These are phyloP conservation scores for Gobio occitaniae DNA, from an alignment of 2,797 vertebrate genomes.

Conservation along the genomic window DNA sequence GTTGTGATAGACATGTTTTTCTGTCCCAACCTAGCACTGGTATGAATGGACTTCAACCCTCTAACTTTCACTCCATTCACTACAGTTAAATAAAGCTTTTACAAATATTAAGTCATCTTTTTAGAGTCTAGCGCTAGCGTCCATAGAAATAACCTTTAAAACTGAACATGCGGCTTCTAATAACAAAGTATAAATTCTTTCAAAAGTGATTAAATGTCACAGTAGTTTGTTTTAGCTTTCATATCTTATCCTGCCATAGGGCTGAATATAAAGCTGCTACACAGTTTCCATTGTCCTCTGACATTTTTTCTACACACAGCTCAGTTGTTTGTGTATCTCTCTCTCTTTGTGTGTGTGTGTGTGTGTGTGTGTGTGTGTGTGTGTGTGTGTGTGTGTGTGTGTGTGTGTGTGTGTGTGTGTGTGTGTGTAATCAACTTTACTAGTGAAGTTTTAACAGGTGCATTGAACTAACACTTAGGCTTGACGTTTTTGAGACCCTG, in stretches of 20 bases:
- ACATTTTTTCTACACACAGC: conserved; percentile 56
- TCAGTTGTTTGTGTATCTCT: not conserved
- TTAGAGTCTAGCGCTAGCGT: not conserved
- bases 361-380: too few species aligned
- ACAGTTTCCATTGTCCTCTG: conserved; percentile 55
- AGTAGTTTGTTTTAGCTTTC: conserved; percentile 48
- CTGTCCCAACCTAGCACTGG: not conserved
- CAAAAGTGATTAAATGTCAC: conserved; percentile 54
- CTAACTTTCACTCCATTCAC: not conserved
- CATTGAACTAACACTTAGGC: not conserved
- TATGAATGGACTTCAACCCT: conserved; percentile 35
- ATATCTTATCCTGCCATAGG: conserved; percentile 53
- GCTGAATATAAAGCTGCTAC: conserved; percentile 33
- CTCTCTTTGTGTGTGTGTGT: too few species aligned
- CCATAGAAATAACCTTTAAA: conserved; percentile 20
- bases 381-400: too few species aligned
- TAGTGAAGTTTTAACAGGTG: conserved; percentile 16
- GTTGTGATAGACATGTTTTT: conserved; percentile 6
- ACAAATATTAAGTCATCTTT: not conserved
- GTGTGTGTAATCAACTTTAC: not conserved
- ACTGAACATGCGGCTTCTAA: conserved; percentile 10
- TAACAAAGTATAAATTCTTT: conserved; percentile 25
- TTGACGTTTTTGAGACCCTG: not conserved
- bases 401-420: too few species aligned
- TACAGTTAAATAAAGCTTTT: conserved; percentile 3